phyloP scores from a whole-genome alignment of 2,797 vertebrate genomes.

The Carduelis carduelis region DNA sequence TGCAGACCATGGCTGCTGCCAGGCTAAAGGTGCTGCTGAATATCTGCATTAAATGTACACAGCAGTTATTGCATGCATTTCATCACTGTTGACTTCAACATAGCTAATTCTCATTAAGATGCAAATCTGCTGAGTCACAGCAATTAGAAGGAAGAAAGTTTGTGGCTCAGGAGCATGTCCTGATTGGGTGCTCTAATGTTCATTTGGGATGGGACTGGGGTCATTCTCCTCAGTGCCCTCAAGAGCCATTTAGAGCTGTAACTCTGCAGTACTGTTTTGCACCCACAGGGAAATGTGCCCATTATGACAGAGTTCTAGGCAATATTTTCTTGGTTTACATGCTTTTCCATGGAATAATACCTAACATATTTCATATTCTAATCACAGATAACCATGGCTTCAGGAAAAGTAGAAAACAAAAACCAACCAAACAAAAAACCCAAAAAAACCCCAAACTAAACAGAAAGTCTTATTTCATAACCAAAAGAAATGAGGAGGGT shows the following conservation, averaged over 20 bases:
- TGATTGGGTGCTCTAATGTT: not conserved
- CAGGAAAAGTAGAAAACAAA: not conserved
- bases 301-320: not conserved
- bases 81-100: not conserved
- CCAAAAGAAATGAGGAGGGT: not conserved
- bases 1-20: not conserved
- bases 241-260: not conserved
- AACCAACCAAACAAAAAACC: not conserved
- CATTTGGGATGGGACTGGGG: not conserved
- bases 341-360: not conserved
- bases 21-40: not conserved
- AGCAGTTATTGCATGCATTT: not conserved
- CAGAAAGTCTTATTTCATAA: not conserved
- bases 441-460: not conserved
- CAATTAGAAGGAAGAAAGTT: not conserved
- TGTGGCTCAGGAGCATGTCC: not conserved
- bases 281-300: not conserved
- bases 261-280: not conserved
- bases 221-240: not conserved
- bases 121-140: not conserved
- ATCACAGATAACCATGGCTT: not conserved
- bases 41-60: not conserved
- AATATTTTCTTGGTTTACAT: not conserved
- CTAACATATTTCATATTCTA: fast-evolving
- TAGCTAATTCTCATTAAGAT: not conserved